These are phyloP conservation scores for Sapayoa aenigma DNA, from an alignment of 2,113 vertebrate species.

Conservation along the genomic window DNA sequence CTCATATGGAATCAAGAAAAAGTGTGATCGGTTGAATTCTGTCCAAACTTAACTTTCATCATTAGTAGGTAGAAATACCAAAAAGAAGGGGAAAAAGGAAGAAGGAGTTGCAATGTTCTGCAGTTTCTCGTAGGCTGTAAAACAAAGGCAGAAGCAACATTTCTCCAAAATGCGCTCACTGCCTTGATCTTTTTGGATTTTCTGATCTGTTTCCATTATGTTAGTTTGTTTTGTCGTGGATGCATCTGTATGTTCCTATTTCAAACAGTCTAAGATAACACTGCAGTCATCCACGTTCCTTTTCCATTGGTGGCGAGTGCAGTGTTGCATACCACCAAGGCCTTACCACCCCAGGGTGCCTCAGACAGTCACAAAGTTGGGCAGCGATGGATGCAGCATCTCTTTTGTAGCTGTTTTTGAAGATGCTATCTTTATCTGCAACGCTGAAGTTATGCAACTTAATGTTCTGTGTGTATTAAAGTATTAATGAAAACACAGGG, in stretches of 20 bases:
- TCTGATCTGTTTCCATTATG: rapidly evolving
- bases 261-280: background rate
- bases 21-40: background rate
- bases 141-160: background rate
- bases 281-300: background rate
- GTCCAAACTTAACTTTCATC: background rate
- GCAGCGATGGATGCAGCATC: background rate
- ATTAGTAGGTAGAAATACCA: background rate
- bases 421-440: conserved; percentile 46
- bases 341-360: background rate
- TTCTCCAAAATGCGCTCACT: background rate
- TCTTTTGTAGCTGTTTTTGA: conserved; percentile 33
- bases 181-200: background rate
- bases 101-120: background rate
- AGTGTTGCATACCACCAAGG: background rate
- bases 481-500: conserved; percentile 18
- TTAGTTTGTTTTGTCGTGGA: background rate
- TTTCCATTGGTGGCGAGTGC: background rate
- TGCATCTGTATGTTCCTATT: background rate
- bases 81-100: background rate
- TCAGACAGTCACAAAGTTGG: background rate
- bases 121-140: background rate
- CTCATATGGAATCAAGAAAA: background rate
- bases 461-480: background rate
- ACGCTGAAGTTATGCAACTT: background rate